phyloP scores from a whole-genome alignment of 2,113 vertebrate genomes.

The Grus americana region DNA sequence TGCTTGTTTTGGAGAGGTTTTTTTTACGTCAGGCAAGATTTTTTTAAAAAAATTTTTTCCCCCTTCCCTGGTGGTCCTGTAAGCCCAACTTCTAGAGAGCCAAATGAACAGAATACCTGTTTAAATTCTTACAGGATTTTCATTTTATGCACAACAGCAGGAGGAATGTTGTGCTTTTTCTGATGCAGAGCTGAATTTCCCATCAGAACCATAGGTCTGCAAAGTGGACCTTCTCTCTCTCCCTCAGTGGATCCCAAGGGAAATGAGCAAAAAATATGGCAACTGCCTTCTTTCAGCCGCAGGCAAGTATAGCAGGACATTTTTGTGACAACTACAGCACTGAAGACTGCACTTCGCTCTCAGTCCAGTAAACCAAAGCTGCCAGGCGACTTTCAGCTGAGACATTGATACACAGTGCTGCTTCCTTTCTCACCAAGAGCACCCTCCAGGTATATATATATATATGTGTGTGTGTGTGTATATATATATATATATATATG shows the following conservation, averaged over 20 bases:
- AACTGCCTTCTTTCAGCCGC: conserved; percentile 47
- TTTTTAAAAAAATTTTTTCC: neutral
- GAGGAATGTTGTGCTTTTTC: conserved; percentile 58
- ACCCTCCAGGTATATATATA: neutral
- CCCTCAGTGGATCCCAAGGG: conserved; percentile 43
- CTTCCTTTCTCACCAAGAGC: neutral
- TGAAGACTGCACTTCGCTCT: neutral
- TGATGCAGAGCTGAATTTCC: conserved; percentile 53
- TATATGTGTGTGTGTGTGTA: neutral
- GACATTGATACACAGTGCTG: neutral
- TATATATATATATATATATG: too few species aligned
- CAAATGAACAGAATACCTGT: neutral
- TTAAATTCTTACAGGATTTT: conserved; percentile 59
- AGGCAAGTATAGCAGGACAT: conserved; percentile 56
- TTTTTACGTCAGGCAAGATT: neutral
- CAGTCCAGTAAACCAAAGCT: neutral
- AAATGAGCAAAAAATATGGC: conserved; percentile 52
- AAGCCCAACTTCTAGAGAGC: neutral
- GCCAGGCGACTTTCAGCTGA: neutral
- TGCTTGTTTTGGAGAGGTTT: neutral
- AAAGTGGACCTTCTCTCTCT: conserved; percentile 45
- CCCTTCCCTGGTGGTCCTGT: neutral
- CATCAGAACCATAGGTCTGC: conserved; percentile 51
- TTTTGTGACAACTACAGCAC: neutral
- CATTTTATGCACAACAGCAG: conserved; percentile 53